Percentiles rank a stretch among this genome's conserved stretches.
phyloP scores from a whole-genome alignment of 2,113 vertebrate species.

The Pygoscelis antarcticus region DNA sequence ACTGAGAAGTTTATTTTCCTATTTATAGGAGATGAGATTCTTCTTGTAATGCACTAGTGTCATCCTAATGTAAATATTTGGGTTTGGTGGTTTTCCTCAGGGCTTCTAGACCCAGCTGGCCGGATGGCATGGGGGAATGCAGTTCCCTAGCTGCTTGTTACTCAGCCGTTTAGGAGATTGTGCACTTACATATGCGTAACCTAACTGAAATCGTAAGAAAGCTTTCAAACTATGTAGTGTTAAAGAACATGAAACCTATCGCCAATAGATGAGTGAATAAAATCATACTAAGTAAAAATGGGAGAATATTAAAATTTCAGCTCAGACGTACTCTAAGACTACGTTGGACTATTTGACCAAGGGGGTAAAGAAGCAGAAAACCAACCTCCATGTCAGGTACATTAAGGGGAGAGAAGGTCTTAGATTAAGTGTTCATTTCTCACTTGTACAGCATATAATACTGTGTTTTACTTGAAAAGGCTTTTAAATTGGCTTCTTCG shows the following conservation, averaged over 20 bases:
- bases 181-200: neutral
- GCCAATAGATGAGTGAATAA: neutral
- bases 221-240: neutral
- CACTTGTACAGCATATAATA: neutral
- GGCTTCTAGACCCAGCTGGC: neutral
- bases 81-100: neutral
- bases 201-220: neutral
- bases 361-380: neutral
- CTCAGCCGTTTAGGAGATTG: neutral
- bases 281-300: neutral
- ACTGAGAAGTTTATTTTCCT: neutral
- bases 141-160: neutral
- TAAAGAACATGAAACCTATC: neutral
- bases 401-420: neutral
- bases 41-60: neutral
- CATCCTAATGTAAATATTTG: slow-evolving; percentile 5
- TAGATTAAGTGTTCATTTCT: neutral
- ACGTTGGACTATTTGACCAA: neutral
- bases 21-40: neutral
- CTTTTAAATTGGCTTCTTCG: neutral
- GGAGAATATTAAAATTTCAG: neutral
- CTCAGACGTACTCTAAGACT: neutral
- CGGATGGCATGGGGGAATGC: neutral
- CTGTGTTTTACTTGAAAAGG: neutral
- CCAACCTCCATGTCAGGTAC: neutral